These are phyloP conservation scores for Labrus mixtus DNA, from an alignment of 2,113 vertebrate species.

Conservation along the genomic window DNA sequence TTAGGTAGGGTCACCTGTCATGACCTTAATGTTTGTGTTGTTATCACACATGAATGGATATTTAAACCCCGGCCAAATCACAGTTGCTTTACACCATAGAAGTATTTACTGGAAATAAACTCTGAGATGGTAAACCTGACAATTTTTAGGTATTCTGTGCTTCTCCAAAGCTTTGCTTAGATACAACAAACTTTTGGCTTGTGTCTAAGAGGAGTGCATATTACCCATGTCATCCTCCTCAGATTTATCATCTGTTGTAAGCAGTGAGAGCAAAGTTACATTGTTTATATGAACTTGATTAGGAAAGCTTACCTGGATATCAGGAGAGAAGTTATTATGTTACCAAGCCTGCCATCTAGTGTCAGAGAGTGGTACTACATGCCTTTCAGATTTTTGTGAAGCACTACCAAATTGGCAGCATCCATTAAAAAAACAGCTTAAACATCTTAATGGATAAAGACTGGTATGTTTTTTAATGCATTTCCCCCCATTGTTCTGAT, in stretches of 20 bases:
- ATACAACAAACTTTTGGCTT: not conserved
- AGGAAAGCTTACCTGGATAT: not conserved
- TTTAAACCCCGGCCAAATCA: not conserved
- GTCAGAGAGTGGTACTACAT: constrained; percentile 35
- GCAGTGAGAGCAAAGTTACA: constrained; percentile 6
- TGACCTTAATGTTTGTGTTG: constrained; percentile 18
- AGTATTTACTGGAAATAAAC: not conserved
- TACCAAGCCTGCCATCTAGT: constrained; percentile 78
- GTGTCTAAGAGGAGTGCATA: not conserved
- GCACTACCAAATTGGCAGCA: not conserved
- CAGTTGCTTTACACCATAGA: not conserved
- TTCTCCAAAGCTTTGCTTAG: not conserved
- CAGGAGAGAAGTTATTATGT: constrained; percentile 10
- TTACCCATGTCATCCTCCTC: not conserved
- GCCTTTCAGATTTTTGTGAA: not conserved
- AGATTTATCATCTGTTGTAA: not conserved
- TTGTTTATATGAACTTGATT: too few species aligned
- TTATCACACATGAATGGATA: not conserved
- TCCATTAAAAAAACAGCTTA: not conserved
- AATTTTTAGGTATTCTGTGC: not conserved
- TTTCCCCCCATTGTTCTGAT: not conserved
- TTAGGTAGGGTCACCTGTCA: constrained; percentile 17
- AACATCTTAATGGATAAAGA: not conserved
- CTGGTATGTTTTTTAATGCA: not conserved
- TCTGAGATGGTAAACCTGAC: too few species aligned